Conservation (phyloP, 2,797 vertebrate genomes). For the Rhinogobio ventralis region DNA sequence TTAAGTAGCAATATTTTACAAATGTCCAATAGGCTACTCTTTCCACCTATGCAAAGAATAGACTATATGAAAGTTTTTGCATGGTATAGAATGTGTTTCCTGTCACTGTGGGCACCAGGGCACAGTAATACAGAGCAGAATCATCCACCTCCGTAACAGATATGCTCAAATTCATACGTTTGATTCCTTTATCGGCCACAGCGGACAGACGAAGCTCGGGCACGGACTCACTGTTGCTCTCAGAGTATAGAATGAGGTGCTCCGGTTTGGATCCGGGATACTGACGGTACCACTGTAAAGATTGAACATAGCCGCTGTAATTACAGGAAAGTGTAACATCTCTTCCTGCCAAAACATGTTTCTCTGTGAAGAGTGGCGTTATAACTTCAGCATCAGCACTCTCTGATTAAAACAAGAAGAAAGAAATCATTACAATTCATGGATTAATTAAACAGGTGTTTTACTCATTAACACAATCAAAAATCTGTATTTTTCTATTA, state of each 20-base stretch:
- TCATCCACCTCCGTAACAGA: conserved; percentile 43
- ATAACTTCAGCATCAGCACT: neutral
- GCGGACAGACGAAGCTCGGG: conserved; percentile 22
- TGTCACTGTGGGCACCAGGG: too few species aligned
- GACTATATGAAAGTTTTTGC: too few species aligned
- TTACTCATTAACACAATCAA: neutral
- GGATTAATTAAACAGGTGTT: neutral
- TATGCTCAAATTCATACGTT: conserved; percentile 32
- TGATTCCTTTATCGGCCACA: neutral
- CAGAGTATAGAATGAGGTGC: neutral
- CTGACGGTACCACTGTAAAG: conserved; percentile 42
- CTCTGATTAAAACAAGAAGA: neutral
- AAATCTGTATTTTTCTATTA: too few species aligned
- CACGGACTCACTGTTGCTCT: neutral
- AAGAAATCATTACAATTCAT: neutral
- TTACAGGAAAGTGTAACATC: conserved; percentile 23
- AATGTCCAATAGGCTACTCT: too few species aligned
- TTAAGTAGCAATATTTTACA: too few species aligned
- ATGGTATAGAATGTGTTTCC: too few species aligned
- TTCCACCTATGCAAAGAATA: too few species aligned
- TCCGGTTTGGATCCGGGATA: conserved; percentile 19
- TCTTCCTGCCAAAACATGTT: neutral
- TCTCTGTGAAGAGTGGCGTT: neutral
- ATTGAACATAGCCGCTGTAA: neutral
- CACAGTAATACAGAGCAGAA: conserved; percentile 41